Evolutionary conservation across 2,797 vertebrate genomes (phyloP).

Genomic region (Sebastes itinus): DNA sequence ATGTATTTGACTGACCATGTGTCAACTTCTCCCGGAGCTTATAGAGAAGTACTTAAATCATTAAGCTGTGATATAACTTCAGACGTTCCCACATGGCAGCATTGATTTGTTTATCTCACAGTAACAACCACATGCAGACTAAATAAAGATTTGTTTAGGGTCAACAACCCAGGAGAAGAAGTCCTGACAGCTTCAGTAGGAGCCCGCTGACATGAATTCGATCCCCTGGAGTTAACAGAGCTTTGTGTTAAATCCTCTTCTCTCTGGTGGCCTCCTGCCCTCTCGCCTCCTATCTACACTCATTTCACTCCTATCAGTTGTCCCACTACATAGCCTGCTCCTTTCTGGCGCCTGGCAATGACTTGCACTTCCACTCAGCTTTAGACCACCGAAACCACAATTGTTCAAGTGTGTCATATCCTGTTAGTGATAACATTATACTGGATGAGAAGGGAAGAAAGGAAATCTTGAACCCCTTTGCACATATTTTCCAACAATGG

Average conservation of each 20-base stretch:
- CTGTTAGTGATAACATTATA: conserved; percentile 41
- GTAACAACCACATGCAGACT: background rate
- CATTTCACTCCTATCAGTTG: background rate
- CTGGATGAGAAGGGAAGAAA: conserved; percentile 8
- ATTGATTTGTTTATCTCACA: background rate
- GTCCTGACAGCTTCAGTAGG: background rate
- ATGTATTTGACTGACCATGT: background rate
- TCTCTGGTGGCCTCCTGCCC: background rate
- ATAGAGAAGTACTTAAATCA: no score
- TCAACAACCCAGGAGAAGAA: background rate
- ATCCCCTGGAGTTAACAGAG: background rate
- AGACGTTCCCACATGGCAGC: background rate
- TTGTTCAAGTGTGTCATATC: conserved; percentile 29
- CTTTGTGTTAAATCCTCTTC: conserved; percentile 2
- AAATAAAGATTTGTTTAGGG: background rate
- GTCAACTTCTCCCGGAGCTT: background rate
- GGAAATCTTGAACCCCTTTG: conserved; percentile 20
- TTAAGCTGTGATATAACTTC: background rate
- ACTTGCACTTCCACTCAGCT: conserved; percentile 50
- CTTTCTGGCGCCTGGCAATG: background rate
- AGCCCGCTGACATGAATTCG: background rate
- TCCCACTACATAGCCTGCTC: background rate
- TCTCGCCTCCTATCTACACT: background rate
- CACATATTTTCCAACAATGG: conserved; percentile 43
- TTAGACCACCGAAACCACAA: conserved; percentile 21